These are phyloP conservation scores for Myiopsitta monachus DNA, from an alignment of 2,113 vertebrate genomes.

Conservation along the genomic window DNA sequence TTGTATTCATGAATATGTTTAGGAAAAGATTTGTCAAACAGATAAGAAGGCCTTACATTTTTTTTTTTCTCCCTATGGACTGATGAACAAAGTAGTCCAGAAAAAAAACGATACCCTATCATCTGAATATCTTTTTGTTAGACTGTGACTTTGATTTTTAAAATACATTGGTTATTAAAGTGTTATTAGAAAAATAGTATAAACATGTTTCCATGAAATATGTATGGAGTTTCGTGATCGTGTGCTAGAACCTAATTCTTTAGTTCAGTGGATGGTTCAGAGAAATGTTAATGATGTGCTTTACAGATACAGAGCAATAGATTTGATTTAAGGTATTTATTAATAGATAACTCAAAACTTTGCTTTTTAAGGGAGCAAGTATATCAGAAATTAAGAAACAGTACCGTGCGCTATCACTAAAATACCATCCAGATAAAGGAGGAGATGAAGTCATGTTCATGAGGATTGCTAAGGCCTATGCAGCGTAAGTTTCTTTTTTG, in stretches of 20 bases:
- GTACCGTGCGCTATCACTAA: slow-evolving; percentile 89
- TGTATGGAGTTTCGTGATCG: background rate
- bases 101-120: background rate
- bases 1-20: background rate
- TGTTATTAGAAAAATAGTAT: background rate
- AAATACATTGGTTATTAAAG: background rate
- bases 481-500: slow-evolving; percentile 84
- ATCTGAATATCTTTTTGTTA: background rate
- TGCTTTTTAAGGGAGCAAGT: slow-evolving; percentile 83
- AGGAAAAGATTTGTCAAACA: background rate
- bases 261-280: background rate
- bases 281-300: background rate
- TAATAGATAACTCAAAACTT: background rate
- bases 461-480: slow-evolving; percentile 95
- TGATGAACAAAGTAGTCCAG: background rate
- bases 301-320: background rate
- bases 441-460: slow-evolving; percentile 96
- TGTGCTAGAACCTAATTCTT: background rate
- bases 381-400: slow-evolving; percentile 94
- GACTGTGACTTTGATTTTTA: background rate
- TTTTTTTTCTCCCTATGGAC: background rate
- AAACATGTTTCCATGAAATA: background rate
- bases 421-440: slow-evolving; percentile 95
- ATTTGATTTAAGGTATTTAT: background rate
- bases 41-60: background rate